phyloP scores from a whole-genome alignment of 2,888 invertebrate genomes.

The Fragum sueziense region DNA sequence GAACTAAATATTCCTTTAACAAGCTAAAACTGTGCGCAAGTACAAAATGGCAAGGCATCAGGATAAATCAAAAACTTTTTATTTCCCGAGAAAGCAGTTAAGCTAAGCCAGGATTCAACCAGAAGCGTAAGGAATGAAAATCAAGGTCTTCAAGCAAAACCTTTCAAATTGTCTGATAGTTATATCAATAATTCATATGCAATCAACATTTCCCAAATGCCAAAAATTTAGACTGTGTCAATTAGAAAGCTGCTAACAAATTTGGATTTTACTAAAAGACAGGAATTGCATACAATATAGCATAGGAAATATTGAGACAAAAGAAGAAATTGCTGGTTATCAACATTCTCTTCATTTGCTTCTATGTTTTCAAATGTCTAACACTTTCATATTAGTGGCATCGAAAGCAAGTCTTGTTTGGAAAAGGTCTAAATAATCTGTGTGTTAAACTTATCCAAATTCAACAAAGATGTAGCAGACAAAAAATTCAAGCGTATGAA shows the following conservation, averaged over 20 bases:
- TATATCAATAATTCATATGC: neutral
- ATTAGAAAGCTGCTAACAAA: neutral
- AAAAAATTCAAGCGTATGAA: neutral
- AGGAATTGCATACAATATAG: neutral
- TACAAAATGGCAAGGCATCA: neutral
- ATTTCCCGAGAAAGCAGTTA: neutral
- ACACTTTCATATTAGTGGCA: neutral
- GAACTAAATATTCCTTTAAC: neutral
- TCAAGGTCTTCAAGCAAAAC: neutral
- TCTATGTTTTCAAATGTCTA: neutral
- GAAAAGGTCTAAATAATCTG: neutral
- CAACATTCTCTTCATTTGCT: slow-evolving; percentile 1
- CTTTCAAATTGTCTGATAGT: neutral
- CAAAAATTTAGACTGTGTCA: too few species aligned
- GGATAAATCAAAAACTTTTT: neutral
- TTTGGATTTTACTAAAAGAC: neutral
- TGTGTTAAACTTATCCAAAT: neutral
- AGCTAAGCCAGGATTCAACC: neutral
- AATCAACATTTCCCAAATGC: neutral
- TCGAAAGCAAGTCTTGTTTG: too few species aligned
- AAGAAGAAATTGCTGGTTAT: slow-evolving; percentile 10
- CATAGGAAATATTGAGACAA: neutral
- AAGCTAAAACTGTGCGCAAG: neutral
- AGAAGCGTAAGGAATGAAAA: neutral
- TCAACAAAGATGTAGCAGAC: neutral